Evolutionary conservation across 2,113 vertebrate genomes (phyloP), one percentile per base, ranked within the genome.

Genomic region (Irena cyanogastra): DNA sequence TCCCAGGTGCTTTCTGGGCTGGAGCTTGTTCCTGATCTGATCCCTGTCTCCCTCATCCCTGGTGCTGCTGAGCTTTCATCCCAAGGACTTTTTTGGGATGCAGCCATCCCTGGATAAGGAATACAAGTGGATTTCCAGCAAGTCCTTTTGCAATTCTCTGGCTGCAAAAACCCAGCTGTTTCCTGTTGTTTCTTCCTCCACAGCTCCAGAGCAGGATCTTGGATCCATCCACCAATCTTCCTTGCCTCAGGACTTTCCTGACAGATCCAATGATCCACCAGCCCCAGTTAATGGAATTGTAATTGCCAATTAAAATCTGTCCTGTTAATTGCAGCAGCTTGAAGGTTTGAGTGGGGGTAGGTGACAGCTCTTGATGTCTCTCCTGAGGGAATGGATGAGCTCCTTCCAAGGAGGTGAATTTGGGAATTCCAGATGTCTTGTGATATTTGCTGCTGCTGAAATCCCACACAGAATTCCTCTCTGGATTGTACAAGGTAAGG

Each of bases 301-400:
- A 97, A 97, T 97, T 96, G 96, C 83, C 97, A 97, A 97, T 98
- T 98, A 97, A 97, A 97, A 96, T 79, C 95, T 93, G 89, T 95
- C 93, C 97, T 77, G 90, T 94, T 97, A 97, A 97, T 96, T 95
- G 96, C 93, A 59, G 93, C 75, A 93, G 66, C 83, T 90, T 63
- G 87, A 94, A 96, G 81, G 71, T 95, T 96, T 49, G 85, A 79
- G 77, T 35, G 60, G 56, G 86, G 70, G 60, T 35, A 0, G 11
- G 14, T 16, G 42, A 9, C 61, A 72, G 57, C 17, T 89, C 71
- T 80, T 76, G 14, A 50, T 14, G 9, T 47, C 63, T 70, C 54
- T 87, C 80, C 57, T 47, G 44, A 45, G 92, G 64, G 75, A 94
- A 87, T 66, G 53, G 92, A 89, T 81, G 56, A 7, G 33, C 11